Evolutionary conservation across 2,888 invertebrate species (phyloP).

Genomic region (Acleris sparsana): DNA sequence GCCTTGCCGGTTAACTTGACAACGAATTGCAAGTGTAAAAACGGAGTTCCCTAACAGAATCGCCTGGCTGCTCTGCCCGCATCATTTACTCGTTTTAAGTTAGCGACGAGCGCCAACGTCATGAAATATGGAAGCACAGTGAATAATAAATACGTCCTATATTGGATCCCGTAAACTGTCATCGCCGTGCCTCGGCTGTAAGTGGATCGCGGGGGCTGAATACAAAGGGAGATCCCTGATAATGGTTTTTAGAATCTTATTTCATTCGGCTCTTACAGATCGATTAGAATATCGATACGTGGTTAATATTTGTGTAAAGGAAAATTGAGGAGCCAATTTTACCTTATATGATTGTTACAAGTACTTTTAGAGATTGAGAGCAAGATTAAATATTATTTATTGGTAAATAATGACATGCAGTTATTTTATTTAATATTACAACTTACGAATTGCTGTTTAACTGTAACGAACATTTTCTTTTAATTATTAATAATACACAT

Average conservation of each 20-base stretch:
- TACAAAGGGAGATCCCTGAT: slow-evolving; percentile 54
- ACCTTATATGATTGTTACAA: slow-evolving; percentile 3
- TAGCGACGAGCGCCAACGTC: slow-evolving; percentile 55
- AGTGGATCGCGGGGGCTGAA: slow-evolving; percentile 54
- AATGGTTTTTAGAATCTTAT: slow-evolving; percentile 59
- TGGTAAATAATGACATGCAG: too few species aligned
- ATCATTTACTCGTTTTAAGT: slow-evolving; percentile 57
- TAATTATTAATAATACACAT: too few species aligned
- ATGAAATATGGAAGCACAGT: slow-evolving; percentile 61
- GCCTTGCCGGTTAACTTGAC: too few species aligned
- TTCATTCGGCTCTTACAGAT: slow-evolving; percentile 56
- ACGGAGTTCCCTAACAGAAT: too few species aligned
- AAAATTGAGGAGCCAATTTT: slow-evolving; percentile 12
- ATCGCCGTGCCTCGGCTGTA: slow-evolving; percentile 52
- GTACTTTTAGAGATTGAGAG: neutral
- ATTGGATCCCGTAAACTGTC: slow-evolving; percentile 61
- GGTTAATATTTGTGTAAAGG: slow-evolving; percentile 6
- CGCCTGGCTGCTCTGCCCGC: slow-evolving; percentile 37
- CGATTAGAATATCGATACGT: slow-evolving; percentile 46
- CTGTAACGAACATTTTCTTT: too few species aligned
- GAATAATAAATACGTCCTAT: slow-evolving; percentile 66
- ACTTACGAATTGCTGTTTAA: too few species aligned
- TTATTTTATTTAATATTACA: too few species aligned
- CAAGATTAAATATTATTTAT: too few species aligned
- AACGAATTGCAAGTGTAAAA: too few species aligned